Conservation (phyloP, 2,113 vertebrate species). For the Trogon surrucura region DNA sequence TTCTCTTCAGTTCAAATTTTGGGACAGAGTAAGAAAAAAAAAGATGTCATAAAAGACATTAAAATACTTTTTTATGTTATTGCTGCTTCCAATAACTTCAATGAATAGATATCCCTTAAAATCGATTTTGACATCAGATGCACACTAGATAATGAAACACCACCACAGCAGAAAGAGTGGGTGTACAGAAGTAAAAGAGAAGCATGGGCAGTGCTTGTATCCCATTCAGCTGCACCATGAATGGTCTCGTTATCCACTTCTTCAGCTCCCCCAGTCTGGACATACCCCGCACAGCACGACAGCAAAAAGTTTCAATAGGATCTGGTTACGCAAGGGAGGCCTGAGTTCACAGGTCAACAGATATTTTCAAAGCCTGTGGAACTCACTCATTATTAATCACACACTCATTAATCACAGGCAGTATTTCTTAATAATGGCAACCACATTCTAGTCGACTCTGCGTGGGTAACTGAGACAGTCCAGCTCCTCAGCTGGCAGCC, state of each 20-base stretch:
- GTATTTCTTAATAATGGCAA: slow-evolving; percentile 9
- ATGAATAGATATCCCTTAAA: neutral
- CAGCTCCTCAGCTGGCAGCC: neutral
- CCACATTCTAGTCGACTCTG: neutral
- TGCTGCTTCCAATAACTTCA: neutral
- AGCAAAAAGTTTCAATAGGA: neutral
- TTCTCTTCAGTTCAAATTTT: neutral
- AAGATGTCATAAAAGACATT: neutral
- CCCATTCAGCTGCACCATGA: neutral
- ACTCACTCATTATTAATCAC: neutral
- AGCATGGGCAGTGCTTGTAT: neutral
- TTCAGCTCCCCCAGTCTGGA: neutral
- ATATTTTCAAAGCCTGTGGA: slow-evolving; percentile 6
- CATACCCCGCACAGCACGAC: neutral
- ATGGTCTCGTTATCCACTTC: neutral
- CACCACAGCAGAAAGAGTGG: neutral
- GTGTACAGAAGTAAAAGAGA: neutral
- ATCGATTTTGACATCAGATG: neutral
- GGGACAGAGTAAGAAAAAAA: neutral
- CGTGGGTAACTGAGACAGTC: neutral
- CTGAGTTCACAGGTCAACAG: slow-evolving; percentile 13
- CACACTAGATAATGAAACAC: neutral
- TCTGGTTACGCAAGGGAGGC: neutral
- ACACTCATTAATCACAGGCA: neutral
- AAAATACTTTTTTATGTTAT: neutral